Evolutionary conservation across 2,888 invertebrate genomes (phyloP).

Genomic region (Boloria selene): DNA sequence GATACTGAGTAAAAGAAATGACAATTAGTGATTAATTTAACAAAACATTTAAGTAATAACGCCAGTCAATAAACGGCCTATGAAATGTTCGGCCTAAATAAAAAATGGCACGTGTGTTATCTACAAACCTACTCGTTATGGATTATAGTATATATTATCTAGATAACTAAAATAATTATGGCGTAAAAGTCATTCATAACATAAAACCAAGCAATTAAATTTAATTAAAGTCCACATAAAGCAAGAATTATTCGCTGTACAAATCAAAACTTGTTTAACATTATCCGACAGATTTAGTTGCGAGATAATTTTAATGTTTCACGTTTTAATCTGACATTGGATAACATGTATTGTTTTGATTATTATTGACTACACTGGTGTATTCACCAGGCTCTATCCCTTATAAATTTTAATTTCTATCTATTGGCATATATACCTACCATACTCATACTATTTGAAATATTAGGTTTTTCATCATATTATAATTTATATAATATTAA

Average conservation of each 20-base stretch:
- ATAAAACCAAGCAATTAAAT: constrained; percentile 22
- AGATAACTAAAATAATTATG: constrained; percentile 15
- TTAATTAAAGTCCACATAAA: constrained; percentile 22
- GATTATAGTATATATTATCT: background rate
- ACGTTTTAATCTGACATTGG: constrained; percentile 26
- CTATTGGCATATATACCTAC: background rate
- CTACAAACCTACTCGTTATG: background rate
- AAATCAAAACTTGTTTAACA: constrained; percentile 24
- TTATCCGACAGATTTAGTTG: constrained; percentile 19
- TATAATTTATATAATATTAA: no score
- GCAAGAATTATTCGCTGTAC: constrained; percentile 12
- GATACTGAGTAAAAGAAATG: no score
- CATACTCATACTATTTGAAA: no score
- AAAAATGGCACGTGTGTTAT: background rate
- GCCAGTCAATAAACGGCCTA: no score
- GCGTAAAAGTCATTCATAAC: constrained; percentile 20
- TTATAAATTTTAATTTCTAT: background rate
- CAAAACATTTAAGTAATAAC: no score
- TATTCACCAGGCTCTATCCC: background rate
- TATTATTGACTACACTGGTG: constrained; percentile 10
- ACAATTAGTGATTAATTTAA: no score
- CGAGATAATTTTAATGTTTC: constrained; percentile 19
- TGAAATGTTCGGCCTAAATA: no score
- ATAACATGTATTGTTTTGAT: constrained; percentile 14
- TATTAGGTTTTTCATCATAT: no score